Conservation (phyloP, 2,797 vertebrate genomes). For the Mastacembelus armatus region DNA sequence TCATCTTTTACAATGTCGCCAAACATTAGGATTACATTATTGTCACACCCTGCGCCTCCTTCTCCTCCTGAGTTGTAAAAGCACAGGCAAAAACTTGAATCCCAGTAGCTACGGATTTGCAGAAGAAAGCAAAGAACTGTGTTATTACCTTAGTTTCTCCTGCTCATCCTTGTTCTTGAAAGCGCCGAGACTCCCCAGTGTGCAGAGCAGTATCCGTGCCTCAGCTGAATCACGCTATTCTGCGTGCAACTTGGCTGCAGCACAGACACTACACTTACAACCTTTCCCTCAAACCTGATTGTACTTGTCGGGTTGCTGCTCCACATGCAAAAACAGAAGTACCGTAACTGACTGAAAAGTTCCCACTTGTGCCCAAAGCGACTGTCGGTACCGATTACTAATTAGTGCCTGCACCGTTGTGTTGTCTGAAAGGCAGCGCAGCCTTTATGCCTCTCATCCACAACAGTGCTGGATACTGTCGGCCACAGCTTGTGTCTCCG, state of each 20-base stretch:
- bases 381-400: constrained; percentile 1
- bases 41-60: constrained; percentile 39
- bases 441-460: constrained; percentile 68
- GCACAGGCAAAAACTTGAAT: constrained; percentile 67
- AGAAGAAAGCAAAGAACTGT: constrained; percentile 2
- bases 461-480: constrained; percentile 61
- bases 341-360: constrained; percentile 46
- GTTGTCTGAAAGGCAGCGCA: constrained; percentile 42
- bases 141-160: constrained; percentile 65
- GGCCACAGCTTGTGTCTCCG: constrained; percentile 68
- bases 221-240: constrained; percentile 26
- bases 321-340: not conserved
- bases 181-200: constrained; percentile 25
- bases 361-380: constrained; percentile 4
- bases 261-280: constrained; percentile 46
- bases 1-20: not conserved
- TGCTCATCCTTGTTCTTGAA: constrained; percentile 42
- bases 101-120: constrained; percentile 43
- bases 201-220: constrained; percentile 61
- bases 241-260: constrained; percentile 60
- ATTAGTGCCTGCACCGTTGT: constrained; percentile 33
- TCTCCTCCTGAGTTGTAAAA: constrained; percentile 42
- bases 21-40: not conserved
- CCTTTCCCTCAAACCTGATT: constrained; percentile 24
- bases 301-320: constrained; percentile 21